Conservation (phyloP, 2,888 invertebrate species). For the Priocnemis perturbator region DNA sequence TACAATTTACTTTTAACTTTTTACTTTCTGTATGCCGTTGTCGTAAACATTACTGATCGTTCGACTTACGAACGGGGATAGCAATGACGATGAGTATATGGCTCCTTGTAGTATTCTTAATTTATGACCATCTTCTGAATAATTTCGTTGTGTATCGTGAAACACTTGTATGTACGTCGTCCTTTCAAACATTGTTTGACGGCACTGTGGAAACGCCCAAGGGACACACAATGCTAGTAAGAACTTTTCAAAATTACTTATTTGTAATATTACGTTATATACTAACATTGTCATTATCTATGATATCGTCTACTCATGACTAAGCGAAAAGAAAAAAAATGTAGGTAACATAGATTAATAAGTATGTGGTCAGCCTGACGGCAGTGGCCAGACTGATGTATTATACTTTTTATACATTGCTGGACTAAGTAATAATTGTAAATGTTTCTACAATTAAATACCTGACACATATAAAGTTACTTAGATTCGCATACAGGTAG, state of each 20-base stretch:
- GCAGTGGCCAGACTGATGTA: conserved; percentile 72
- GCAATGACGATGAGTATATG: not conserved
- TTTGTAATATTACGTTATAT: not conserved
- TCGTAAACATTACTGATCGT: too few relatives aligned
- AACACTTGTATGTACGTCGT: too few relatives aligned
- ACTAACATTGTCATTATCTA: conserved; percentile 22
- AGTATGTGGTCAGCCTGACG: conserved; percentile 51
- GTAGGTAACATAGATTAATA: conserved; percentile 46
- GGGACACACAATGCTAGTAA: not conserved
- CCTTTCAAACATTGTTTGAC: too few relatives aligned
- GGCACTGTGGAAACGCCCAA: too few relatives aligned
- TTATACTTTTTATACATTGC: conserved; percentile 72
- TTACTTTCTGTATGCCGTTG: too few relatives aligned
- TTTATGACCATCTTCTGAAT: too few relatives aligned
- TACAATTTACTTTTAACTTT: too few relatives aligned
- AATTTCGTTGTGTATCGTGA: too few relatives aligned
- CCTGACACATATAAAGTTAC: conserved; percentile 59
- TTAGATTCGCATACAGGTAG: conserved; percentile 62
- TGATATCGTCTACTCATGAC: conserved; percentile 31
- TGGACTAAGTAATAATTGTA: conserved; percentile 65
- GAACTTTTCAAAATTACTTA: not conserved
- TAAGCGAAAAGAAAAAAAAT: conserved; percentile 35
- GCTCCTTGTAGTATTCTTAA: too few relatives aligned
- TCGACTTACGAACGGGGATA: not conserved
- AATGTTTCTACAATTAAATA: conserved; percentile 66